Evolutionary conservation across 2,113 vertebrate genomes (phyloP).

Genomic region (Ctenomys sociabilis): DNA sequence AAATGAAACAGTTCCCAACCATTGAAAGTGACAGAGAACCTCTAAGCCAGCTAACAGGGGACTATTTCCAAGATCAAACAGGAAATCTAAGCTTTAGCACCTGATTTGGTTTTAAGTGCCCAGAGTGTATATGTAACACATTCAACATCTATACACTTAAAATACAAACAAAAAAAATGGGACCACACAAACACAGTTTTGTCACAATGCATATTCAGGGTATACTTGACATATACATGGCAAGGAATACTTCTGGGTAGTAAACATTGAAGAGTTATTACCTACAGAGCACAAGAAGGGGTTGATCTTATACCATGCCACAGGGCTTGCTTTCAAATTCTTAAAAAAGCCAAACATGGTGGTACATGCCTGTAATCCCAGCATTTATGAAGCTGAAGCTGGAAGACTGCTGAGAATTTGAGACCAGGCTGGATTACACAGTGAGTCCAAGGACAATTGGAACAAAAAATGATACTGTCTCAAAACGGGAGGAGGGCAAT

Average conservation of each 20-base stretch:
- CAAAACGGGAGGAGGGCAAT: background rate
- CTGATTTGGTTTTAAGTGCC: background rate
- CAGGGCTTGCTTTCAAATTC: background rate
- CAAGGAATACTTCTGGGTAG: background rate
- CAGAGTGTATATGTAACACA: background rate
- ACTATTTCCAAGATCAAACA: background rate
- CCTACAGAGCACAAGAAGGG: background rate
- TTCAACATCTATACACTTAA: background rate
- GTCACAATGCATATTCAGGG: background rate
- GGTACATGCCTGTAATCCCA: background rate
- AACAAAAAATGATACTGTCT: background rate
- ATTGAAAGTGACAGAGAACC: background rate
- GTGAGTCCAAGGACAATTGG: background rate
- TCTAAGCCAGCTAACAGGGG: background rate
- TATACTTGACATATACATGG: background rate
- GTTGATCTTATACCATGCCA: background rate
- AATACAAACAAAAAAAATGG: background rate
- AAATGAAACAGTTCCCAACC: conserved; percentile 1
- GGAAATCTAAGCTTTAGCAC: background rate
- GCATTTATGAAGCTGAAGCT: background rate
- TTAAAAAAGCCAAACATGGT: background rate
- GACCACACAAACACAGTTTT: background rate
- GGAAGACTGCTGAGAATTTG: background rate
- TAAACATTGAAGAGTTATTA: background rate
- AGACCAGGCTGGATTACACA: background rate